Conservation (phyloP, 1,140 invertebrate genomes). For the Spodoptera frugiperda region DNA sequence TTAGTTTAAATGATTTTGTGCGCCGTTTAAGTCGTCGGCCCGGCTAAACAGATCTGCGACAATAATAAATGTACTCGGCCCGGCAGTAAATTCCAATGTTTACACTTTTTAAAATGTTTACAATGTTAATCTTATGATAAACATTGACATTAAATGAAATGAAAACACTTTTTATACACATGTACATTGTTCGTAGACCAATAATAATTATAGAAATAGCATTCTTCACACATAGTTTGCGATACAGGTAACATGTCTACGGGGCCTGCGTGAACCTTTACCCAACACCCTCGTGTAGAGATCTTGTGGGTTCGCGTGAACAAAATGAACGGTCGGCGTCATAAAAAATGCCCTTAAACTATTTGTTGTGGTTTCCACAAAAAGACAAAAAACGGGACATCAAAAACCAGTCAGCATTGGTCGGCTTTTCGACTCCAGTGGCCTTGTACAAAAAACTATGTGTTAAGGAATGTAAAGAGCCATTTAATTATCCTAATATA, state of each 20-base stretch:
- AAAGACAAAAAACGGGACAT: constrained; percentile 77
- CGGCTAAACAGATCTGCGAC: constrained; percentile 51
- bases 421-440: constrained; percentile 81
- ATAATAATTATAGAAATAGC: constrained; percentile 1
- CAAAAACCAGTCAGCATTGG: constrained; percentile 84
- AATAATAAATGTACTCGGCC: constrained; percentile 47
- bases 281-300: constrained; percentile 26
- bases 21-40: constrained; percentile 49
- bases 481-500: constrained; percentile 86
- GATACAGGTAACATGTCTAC: constrained; percentile 32
- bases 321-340: constrained; percentile 68
- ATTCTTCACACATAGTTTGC: not conserved
- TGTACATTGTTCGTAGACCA: constrained; percentile 11
- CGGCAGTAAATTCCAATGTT: constrained; percentile 48
- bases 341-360: constrained; percentile 80
- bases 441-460: constrained; percentile 84
- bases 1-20: constrained; percentile 54
- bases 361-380: constrained; percentile 82
- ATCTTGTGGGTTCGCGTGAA: constrained; percentile 57
- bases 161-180: not conserved
- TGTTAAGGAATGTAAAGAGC: constrained; percentile 86
- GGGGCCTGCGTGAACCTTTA: constrained; percentile 23
- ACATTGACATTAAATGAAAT: constrained; percentile 46
- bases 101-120: constrained; percentile 45
- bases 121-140: constrained; percentile 40